Evolutionary conservation across 2,113 vertebrate genomes (phyloP).

Genomic region (Pholis gunnellus): DNA sequence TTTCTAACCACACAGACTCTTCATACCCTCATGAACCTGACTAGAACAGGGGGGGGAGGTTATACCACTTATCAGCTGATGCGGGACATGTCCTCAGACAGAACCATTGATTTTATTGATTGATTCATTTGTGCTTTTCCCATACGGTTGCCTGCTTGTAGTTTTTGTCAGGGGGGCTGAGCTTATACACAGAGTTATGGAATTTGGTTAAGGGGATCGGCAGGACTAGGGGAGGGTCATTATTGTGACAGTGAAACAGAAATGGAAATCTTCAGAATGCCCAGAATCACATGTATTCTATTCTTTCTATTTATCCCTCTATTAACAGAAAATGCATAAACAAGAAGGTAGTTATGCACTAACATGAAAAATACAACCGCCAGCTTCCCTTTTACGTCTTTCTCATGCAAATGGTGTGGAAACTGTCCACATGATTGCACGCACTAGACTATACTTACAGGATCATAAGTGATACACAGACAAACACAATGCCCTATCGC

Average conservation of each 20-base stretch:
- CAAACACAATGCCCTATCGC: conserved; percentile 56
- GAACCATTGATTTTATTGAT: conserved; percentile 83
- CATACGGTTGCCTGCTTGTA: conserved; percentile 48
- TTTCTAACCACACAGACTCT: conserved; percentile 8
- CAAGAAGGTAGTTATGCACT: background rate
- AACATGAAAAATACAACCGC: background rate
- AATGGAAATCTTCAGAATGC: conserved; percentile 25
- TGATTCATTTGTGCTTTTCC: conserved; percentile 63
- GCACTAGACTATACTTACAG: conserved; percentile 41
- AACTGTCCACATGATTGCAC: conserved; percentile 49
- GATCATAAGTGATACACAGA: conserved; percentile 49
- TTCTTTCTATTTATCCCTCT: background rate
- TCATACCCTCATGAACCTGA: conserved; percentile 39
- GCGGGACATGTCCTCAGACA: conserved; percentile 82
- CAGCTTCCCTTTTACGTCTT: conserved; percentile 18
- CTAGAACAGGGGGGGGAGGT: conserved; percentile 78
- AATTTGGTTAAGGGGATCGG: conserved; percentile 31
- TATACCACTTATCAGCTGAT: conserved; percentile 86
- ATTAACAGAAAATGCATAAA: conserved; percentile 11
- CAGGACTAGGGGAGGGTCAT: background rate
- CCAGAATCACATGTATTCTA: background rate
- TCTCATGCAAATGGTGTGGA: conserved; percentile 56
- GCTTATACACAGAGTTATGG: conserved; percentile 33
- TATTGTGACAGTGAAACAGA: conserved; percentile 18
- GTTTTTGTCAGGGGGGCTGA: conserved; percentile 47